Conservation (phyloP, 2,797 vertebrate genomes). For the Pogonophryne albipinna region DNA sequence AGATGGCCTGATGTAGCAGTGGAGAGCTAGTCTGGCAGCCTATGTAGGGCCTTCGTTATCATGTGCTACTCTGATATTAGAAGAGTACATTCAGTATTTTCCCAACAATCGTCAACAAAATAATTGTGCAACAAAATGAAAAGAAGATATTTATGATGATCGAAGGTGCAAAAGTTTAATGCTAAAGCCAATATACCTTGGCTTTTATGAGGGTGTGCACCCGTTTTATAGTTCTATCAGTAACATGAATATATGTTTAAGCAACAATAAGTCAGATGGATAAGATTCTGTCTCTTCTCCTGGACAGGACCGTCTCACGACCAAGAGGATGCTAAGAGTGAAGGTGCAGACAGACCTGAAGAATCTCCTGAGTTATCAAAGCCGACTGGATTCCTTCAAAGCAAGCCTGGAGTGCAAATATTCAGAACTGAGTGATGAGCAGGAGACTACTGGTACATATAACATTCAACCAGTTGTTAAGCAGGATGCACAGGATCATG, state of each 20-base stretch:
- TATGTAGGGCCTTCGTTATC: too few relatives aligned
- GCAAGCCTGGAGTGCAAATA: conserved; percentile 86
- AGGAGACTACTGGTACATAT: conserved; percentile 87
- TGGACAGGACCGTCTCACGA: conserved; percentile 90
- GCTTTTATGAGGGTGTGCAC: background rate
- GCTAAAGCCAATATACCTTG: background rate
- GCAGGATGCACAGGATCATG: background rate
- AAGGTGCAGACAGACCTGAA: conserved; percentile 91
- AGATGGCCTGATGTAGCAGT: too few relatives aligned
- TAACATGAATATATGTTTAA: background rate
- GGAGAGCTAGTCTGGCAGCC: too few relatives aligned
- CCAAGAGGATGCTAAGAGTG: conserved; percentile 86
- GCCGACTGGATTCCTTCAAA: conserved; percentile 88
- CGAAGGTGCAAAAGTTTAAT: background rate
- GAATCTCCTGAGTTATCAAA: conserved; percentile 90
- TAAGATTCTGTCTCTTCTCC: conserved; percentile 3
- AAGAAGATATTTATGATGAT: background rate
- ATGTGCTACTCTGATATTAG: too few relatives aligned
- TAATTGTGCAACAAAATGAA: background rate
- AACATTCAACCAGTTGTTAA: background rate
- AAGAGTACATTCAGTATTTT: too few relatives aligned
- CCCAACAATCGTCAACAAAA: background rate
- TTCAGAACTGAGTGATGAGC: conserved; percentile 85
- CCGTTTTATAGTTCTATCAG: background rate
- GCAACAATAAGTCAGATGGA: background rate